phyloP scores from a whole-genome alignment of 2,797 vertebrate species.

The Chaetodon trifasciatus region DNA sequence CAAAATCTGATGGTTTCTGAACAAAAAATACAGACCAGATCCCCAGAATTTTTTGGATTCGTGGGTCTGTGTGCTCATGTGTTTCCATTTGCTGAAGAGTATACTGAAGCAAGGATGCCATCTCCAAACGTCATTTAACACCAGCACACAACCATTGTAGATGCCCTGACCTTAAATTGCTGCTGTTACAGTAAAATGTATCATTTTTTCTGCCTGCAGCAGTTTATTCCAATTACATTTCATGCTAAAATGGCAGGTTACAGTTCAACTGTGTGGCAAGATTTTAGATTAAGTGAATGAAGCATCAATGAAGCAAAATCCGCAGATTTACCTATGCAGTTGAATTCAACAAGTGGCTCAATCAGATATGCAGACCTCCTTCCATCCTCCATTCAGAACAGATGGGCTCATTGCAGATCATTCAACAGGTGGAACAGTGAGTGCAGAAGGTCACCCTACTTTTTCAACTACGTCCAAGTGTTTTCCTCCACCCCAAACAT shows the following conservation, averaged over 20 bases:
- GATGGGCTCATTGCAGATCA: not conserved
- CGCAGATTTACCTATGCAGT: not conserved
- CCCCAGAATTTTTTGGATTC: not conserved
- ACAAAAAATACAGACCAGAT: not conserved
- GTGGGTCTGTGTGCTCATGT: not conserved
- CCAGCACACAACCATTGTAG: not conserved
- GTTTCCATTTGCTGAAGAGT: not conserved
- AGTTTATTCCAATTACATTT: constrained; percentile 21
- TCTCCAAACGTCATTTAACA: constrained; percentile 15
- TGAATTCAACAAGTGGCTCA: not conserved
- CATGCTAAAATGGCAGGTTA: not conserved
- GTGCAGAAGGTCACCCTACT: not conserved
- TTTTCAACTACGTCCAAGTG: not conserved
- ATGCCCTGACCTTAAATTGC: not conserved
- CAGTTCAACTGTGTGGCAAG: constrained; percentile 8
- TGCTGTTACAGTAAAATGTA: not conserved
- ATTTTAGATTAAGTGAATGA: constrained; percentile 14
- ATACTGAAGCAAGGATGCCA: not conserved
- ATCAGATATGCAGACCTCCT: not conserved
- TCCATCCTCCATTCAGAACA: not conserved
- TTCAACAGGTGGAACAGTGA: not conserved
- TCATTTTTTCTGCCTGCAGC: constrained; percentile 18
- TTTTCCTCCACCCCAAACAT: not conserved
- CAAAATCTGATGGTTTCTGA: constrained; percentile 16
- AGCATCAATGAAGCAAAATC: not conserved